Conservation (phyloP, 2,888 invertebrate genomes). For the Cactoblastis cactorum region DNA sequence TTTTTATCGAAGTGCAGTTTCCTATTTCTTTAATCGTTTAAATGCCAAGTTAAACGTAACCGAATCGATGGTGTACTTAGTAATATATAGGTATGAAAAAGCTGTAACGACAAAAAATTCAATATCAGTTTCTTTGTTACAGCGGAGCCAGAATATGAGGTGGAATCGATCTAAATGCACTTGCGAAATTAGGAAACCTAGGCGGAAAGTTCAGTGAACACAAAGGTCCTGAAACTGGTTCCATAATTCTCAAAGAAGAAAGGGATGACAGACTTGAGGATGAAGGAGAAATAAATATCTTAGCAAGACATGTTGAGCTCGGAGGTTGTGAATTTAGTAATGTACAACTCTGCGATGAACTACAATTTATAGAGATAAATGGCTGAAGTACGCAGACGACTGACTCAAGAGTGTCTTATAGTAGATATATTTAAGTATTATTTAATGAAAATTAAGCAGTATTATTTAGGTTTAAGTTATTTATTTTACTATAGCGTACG, state of each 20-base stretch:
- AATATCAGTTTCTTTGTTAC: slow-evolving; percentile 53
- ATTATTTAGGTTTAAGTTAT: slow-evolving; percentile 58
- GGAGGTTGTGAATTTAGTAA: slow-evolving; percentile 30
- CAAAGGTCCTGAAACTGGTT: slow-evolving; percentile 14
- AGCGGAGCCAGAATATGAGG: slow-evolving; percentile 68
- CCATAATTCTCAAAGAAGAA: not conserved
- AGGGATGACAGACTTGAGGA: slow-evolving; percentile 15
- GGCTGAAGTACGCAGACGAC: slow-evolving; percentile 28
- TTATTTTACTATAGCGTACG: slow-evolving; percentile 47
- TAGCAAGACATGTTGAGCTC: not conserved
- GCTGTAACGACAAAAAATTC: too few species aligned
- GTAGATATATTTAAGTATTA: slow-evolving; percentile 32
- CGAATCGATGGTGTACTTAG: too few species aligned
- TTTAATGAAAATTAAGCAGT: slow-evolving; percentile 51
- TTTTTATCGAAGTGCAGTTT: too few species aligned
- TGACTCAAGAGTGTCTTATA: slow-evolving; percentile 49
- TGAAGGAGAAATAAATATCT: not conserved
- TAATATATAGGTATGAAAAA: too few species aligned
- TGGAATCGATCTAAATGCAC: slow-evolving; percentile 71
- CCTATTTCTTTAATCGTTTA: too few species aligned
- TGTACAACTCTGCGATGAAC: slow-evolving; percentile 17
- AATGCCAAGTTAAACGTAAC: too few species aligned
- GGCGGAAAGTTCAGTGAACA: slow-evolving; percentile 27
- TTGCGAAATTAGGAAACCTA: slow-evolving; percentile 44
- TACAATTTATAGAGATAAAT: slow-evolving; percentile 7